These are phyloP conservation scores for Eospalax fontanierii DNA, from an alignment of 2,797 vertebrate genomes.

Conservation along the genomic window DNA sequence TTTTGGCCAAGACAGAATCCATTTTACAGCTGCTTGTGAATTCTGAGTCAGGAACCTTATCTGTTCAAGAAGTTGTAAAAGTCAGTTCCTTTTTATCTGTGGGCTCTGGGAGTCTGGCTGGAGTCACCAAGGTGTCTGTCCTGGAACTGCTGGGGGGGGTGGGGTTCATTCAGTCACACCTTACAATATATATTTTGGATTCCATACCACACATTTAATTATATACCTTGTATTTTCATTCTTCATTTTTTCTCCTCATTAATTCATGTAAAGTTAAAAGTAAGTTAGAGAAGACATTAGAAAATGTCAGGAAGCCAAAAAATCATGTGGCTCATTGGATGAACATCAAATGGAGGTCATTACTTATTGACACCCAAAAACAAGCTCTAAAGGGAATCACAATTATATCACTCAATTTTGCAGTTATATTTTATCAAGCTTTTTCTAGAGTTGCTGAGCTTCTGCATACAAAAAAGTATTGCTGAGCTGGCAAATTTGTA, in stretches of 20 bases:
- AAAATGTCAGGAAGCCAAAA: not conserved
- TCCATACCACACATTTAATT: slow-evolving; percentile 41
- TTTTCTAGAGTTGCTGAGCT: slow-evolving; percentile 27
- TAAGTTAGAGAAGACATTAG: not conserved
- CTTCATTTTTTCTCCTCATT: slow-evolving; percentile 12
- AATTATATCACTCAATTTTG: not conserved
- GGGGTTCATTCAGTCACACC: too few relatives aligned
- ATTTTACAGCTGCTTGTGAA: too few relatives aligned
- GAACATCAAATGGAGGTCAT: not conserved
- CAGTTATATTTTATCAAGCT: not conserved
- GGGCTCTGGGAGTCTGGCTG: too few relatives aligned
- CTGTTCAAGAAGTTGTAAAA: too few relatives aligned
- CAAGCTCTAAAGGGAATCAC: not conserved
- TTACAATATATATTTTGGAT: slow-evolving; percentile 6
- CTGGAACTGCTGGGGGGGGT: too few relatives aligned
- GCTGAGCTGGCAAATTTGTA: slow-evolving; percentile 47
- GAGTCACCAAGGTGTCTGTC: too few relatives aligned
- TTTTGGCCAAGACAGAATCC: too few relatives aligned
- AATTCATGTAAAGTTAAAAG: not conserved
- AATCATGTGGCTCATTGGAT: not conserved
- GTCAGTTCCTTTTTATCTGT: too few relatives aligned
- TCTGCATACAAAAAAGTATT: slow-evolving; percentile 57
- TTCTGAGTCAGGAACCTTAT: too few relatives aligned
- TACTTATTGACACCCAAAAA: not conserved
- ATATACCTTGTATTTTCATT: not conserved